Base-by-base conservation (phyloP, 2,888 invertebrate genomes). In the Ametastegia equiseti region DNA sequence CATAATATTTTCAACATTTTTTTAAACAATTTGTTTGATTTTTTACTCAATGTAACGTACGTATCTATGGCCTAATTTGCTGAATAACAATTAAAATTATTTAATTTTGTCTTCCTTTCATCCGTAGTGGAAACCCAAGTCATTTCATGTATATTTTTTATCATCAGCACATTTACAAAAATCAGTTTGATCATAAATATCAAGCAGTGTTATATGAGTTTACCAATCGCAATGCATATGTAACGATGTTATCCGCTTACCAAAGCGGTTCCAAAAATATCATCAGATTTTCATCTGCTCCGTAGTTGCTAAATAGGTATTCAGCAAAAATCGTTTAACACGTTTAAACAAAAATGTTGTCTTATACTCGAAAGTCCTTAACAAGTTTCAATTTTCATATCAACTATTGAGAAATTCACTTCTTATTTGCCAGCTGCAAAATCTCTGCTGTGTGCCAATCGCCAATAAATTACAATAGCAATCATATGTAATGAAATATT, bases 151-250 rank as follows among this genome's bases (percentile, higher is more conserved):
- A 81, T 81, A 65, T 60, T 83, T 82, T 82, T 82, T 57, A 45
- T 81, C 69, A 19, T 80, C 47, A 50, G 23, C 39, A 80, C 45
- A 50, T 45, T 67, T 42, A 67, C 33, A 45, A 47, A 80, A 67
- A 78, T 39, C 47, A 36, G 63, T 80, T 42, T 50, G 33, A 36
- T 73, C 75, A 67, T 75, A 75, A 75, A 88, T 89, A 78, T 90
- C 90, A 90, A 90, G 90, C 90, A 90, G 90, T 90, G 90, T 90
- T 90, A 90, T 85, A 87, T 90, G 89, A 89, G 88, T 88, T 90
- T 87, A 87, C 86, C 85, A 79, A 84, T 83, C 78, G 63, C 63
- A 63, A 78, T 60, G 57, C 78, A 78, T 78, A 78, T 78, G 57
- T 78, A 39, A 60, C 60, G 23, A 78, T 78, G 63, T 63, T 15